Percentiles rank a stretch among this genome's conserved stretches.
Conservation (phyloP, 1,140 invertebrate genomes). For the Listronotus oregonensis region DNA sequence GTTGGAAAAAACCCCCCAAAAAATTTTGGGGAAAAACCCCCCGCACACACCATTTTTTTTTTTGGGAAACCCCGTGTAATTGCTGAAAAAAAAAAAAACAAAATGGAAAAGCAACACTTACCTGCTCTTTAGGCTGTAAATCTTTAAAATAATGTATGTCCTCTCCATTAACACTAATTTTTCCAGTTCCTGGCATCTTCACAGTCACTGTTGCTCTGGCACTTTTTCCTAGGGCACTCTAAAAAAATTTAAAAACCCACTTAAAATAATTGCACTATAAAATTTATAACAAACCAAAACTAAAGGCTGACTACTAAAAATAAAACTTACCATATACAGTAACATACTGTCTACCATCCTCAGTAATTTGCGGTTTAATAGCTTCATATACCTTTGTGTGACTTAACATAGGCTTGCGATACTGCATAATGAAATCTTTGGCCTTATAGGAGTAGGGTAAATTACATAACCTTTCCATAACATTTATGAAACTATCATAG, state of each 20-base stretch:
- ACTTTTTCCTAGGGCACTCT: constrained; percentile 76
- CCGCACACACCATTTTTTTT: too few relatives aligned
- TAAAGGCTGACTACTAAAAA: constrained; percentile 1
- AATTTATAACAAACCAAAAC: not conserved
- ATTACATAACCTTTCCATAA: constrained; percentile 71
- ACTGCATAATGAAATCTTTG: constrained; percentile 76
- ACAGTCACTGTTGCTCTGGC: constrained; percentile 71
- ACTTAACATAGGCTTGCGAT: constrained; percentile 62
- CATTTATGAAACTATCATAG: constrained; percentile 74
- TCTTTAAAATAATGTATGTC: constrained; percentile 76
- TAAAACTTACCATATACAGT: constrained; percentile 64
- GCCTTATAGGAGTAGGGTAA: constrained; percentile 72
- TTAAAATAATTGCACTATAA: too few relatives aligned
- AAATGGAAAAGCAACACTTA: too few relatives aligned
- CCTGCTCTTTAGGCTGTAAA: constrained; percentile 75
- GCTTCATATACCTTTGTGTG: constrained; percentile 62
- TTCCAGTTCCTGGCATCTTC: constrained; percentile 77
- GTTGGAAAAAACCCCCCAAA: too few relatives aligned
- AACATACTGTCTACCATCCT: constrained; percentile 69
- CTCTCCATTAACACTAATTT: constrained; percentile 80
- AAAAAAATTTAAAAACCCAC: constrained; percentile 28
- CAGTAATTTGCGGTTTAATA: constrained; percentile 69
- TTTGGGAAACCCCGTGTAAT: too few relatives aligned
- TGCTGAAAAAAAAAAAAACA: too few relatives aligned
- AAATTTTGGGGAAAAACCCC: too few relatives aligned